Conservation (phyloP, 2,888 invertebrate species). For the Acleris holmiana region DNA sequence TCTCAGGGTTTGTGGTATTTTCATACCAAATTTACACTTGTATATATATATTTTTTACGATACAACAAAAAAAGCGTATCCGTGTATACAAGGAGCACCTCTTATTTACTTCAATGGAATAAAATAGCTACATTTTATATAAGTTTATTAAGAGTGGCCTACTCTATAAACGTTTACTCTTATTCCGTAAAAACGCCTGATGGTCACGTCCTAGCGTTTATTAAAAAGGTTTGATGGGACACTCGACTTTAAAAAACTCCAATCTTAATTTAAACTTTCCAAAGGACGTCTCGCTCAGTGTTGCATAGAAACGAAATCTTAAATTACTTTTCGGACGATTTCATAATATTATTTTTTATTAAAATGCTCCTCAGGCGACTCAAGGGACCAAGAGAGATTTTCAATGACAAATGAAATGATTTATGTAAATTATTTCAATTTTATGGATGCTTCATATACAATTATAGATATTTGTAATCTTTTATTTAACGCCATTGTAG, state of each 20-base stretch:
- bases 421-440: no score
- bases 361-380: background rate
- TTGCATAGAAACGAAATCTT: slow-evolving; percentile 27
- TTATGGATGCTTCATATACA: no score
- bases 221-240: slow-evolving; percentile 6
- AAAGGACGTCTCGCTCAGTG: slow-evolving; percentile 11
- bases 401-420: no score
- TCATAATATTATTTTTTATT: slow-evolving; percentile 28
- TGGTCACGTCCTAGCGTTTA: background rate
- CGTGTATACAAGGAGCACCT: no score
- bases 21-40: no score
- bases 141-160: no score
- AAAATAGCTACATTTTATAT: background rate
- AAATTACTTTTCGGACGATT: slow-evolving; percentile 25
- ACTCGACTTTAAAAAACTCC: slow-evolving; percentile 16
- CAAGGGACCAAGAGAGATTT: no score
- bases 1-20: no score
- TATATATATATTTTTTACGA: no score
- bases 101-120: no score
- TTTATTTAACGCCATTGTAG: background rate
- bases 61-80: no score
- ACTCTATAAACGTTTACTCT: background rate
- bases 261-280: slow-evolving; percentile 11
- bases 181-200: background rate
- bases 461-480: no score